phyloP scores from a whole-genome alignment of 1,140 invertebrate species.

The Drosophila cardini region DNA sequence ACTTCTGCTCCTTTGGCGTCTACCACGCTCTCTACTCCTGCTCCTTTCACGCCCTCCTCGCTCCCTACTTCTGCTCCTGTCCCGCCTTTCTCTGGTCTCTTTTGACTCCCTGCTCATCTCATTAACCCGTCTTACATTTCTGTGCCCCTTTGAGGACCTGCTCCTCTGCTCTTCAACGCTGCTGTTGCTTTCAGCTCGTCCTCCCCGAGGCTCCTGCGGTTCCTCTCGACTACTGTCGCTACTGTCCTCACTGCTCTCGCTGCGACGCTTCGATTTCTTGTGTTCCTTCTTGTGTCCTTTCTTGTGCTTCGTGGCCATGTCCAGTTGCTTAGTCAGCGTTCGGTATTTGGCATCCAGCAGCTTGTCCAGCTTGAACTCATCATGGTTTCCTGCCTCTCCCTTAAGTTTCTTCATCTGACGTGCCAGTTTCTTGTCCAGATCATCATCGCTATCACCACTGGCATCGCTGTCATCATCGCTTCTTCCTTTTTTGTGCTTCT shows the following conservation, averaged over 20 bases:
- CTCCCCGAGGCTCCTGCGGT: neutral
- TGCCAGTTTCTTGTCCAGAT: constrained; percentile 85
- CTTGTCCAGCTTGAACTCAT: constrained; percentile 66
- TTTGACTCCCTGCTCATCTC: neutral
- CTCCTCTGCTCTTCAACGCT: neutral
- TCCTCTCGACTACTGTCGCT: constrained; percentile 25
- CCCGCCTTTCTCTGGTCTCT: neutral
- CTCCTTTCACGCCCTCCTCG: neutral
- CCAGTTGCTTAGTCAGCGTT: constrained; percentile 78
- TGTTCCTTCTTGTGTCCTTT: constrained; percentile 22
- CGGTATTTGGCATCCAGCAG: constrained; percentile 75
- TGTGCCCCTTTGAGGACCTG: neutral
- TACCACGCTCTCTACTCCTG: constrained; percentile 3
- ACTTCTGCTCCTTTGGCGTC: constrained; percentile 1
- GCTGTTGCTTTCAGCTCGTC: constrained; percentile 8
- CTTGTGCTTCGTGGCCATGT: constrained; percentile 68
- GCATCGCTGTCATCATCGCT: constrained; percentile 66
- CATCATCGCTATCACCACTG: constrained; percentile 84
- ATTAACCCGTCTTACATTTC: neutral
- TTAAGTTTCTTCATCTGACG: constrained; percentile 85
- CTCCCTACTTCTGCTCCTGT: neutral
- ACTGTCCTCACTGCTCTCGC: constrained; percentile 35
- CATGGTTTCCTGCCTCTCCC: constrained; percentile 43
- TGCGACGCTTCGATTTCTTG: constrained; percentile 26
- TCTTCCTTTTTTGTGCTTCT: constrained; percentile 38